Percentiles rank a stretch among this genome's conserved stretches.
Conservation (phyloP, 2,113 vertebrate genomes). For the Perognathus longimembris region DNA sequence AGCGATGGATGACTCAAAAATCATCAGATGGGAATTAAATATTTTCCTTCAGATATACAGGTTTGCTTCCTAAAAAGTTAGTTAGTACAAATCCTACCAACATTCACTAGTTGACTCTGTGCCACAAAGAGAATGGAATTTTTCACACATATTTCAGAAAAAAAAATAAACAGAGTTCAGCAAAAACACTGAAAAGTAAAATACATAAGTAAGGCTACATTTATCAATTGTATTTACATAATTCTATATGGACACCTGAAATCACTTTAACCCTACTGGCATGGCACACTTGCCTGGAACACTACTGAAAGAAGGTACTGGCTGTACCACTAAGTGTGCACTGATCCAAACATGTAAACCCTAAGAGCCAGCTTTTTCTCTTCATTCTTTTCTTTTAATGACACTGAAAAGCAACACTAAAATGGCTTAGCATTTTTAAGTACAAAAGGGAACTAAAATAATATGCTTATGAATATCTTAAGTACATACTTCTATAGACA, state of each 20-base stretch:
- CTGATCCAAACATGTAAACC: not conserved
- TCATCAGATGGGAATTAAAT: not conserved
- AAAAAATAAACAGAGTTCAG: not conserved
- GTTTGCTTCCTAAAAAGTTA: not conserved
- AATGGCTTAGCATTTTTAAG: conserved; percentile 2
- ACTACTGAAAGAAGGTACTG: not conserved
- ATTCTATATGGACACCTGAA: not conserved
- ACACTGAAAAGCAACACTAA: conserved; percentile 14
- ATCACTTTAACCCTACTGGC: not conserved
- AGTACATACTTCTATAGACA: not conserved
- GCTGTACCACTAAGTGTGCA: not conserved
- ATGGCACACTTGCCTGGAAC: not conserved
- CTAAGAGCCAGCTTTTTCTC: too few species aligned
- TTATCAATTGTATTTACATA: not conserved
- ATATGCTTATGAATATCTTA: not conserved
- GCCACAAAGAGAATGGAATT: not conserved
- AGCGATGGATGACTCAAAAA: not conserved
- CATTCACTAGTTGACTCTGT: not conserved
- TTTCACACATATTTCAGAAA: not conserved
- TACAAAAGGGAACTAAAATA: not conserved
- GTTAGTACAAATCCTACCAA: not conserved
- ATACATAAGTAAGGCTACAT: not conserved
- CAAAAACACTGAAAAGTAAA: not conserved
- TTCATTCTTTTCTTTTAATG: not conserved
- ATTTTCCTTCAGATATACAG: not conserved